Evolutionary conservation across 2,888 invertebrate species (phyloP), one percentile per base, ranked within the genome.

Genomic region (Cetonia aurata): DNA sequence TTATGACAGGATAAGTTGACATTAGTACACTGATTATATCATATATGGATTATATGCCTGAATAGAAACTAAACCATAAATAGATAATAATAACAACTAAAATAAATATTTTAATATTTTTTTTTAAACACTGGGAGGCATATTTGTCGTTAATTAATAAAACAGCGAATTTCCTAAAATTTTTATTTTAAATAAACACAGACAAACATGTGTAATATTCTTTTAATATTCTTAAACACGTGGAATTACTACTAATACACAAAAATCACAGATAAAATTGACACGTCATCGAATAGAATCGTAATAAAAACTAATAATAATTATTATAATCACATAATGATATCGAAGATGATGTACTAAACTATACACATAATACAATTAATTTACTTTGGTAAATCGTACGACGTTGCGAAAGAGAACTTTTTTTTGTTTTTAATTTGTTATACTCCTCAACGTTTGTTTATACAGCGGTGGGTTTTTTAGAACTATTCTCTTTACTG

Each of bases 381-480:
- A 13, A n/a, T 44, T 44, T 44, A 10, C 44, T 9, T 41, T 6
- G 44, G 44, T 44, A 2, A 44, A 1, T n/a, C 6, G 53, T 12
- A 56, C 56, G 56, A 25, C 19, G n/a, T n/a, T n/a, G n/a, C n/a
- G n/a, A n/a, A n/a, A n/a, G n/a, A n/a, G n/a, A n/a, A n/a, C n/a
- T n/a, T n/a, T 31, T 33, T 31, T 8, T 8, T 25, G 1, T n/a
- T 31, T 4, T 56, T n/a, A 31, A 1, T 8, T 31, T 10, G 33
- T 15, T n/a, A 48, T 44, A 13, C 59, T 44, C 31, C 19, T 66
- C 75, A 44, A n/a, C 3, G 6, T 44, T 44, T 41, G 19, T 56
- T 81, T 76, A 82, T 10, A 82, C 81, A 10, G 81, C 79, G 31
- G 81, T 81, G 0, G 78, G 75, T 69, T 80, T 67, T 37, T 62